Evolutionary conservation across 2,113 vertebrate species (phyloP).

Genomic region (Triplophysa rosa): DNA sequence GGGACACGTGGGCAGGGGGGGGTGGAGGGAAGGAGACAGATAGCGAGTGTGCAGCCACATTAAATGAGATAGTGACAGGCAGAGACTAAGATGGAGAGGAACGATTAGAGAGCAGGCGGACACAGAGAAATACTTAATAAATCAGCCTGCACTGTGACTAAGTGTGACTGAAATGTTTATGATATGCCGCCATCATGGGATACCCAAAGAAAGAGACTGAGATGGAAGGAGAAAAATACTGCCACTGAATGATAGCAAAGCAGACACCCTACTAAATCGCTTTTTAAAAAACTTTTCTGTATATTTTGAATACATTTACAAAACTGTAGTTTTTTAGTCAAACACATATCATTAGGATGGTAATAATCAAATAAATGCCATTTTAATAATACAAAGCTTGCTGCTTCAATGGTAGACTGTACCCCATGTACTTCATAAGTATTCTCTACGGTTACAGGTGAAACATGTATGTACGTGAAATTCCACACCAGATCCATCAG

Average conservation of each 20-base stretch:
- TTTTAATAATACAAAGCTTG: conserved; percentile 9
- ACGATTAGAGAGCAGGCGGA: conserved; percentile 61
- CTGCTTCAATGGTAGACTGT: background rate
- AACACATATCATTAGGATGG: background rate
- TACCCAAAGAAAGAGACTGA: conserved; percentile 38
- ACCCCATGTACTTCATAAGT: background rate
- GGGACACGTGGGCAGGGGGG: background rate
- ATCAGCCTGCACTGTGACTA: conserved; percentile 60
- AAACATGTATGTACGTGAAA: conserved; percentile 10
- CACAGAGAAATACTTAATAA: conserved; percentile 59
- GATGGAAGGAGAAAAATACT: background rate
- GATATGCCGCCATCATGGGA: conserved; percentile 53
- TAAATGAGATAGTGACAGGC: conserved; percentile 56
- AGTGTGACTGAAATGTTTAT: conserved; percentile 69
- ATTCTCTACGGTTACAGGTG: background rate
- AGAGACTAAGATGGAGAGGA: conserved; percentile 56
- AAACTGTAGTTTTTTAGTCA: background rate
- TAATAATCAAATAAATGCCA: background rate
- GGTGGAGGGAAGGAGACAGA: conserved; percentile 27
- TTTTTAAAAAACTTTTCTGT: too few species aligned
- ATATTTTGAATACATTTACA: too few species aligned
- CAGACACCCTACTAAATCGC: too few species aligned
- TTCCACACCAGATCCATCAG: conserved; percentile 23
- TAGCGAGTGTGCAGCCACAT: conserved; percentile 44
- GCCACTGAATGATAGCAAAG: background rate